Percentiles rank a stretch among this genome's conserved stretches.
These are phyloP conservation scores for Gymnoscopelus braueri DNA, from an alignment of 2,797 vertebrate species.

Conservation along the genomic window DNA sequence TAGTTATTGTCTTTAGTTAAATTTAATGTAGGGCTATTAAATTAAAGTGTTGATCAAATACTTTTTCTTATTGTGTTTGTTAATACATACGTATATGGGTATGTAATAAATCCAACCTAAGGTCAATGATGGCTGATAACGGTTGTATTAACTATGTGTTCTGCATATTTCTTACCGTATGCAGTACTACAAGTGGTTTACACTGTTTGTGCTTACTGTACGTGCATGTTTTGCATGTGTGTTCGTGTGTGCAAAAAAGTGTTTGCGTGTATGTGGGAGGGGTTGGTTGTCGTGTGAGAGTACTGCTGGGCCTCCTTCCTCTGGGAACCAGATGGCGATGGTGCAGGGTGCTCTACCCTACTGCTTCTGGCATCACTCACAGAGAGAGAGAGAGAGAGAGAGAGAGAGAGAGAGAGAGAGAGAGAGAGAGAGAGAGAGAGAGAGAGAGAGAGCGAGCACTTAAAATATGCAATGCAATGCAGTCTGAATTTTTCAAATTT, in stretches of 20 bases:
- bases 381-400: conserved; percentile 15
- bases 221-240: no score
- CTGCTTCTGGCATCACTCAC: conserved; percentile 55
- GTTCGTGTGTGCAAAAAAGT: not conserved
- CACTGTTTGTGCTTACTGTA: no score
- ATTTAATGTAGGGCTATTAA: not conserved
- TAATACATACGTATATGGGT: not conserved
- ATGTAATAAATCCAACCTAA: no score
- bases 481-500: not conserved
- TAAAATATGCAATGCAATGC: not conserved
- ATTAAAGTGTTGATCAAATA: not conserved
- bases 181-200: no score
- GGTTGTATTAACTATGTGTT: no score
- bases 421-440: conserved; percentile 9
- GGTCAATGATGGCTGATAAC: no score
- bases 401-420: not conserved
- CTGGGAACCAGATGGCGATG: conserved; percentile 72
- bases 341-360: conserved; percentile 48
- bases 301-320: conserved; percentile 60
- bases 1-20: not conserved
- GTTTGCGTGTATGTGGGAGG: conserved; percentile 49
- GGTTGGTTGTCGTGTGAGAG: conserved; percentile 58
- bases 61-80: not conserved
- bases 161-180: no score
- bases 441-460: not conserved